phyloP scores from a whole-genome alignment of 2,888 invertebrate genomes.

The Drosophila demipolita region DNA sequence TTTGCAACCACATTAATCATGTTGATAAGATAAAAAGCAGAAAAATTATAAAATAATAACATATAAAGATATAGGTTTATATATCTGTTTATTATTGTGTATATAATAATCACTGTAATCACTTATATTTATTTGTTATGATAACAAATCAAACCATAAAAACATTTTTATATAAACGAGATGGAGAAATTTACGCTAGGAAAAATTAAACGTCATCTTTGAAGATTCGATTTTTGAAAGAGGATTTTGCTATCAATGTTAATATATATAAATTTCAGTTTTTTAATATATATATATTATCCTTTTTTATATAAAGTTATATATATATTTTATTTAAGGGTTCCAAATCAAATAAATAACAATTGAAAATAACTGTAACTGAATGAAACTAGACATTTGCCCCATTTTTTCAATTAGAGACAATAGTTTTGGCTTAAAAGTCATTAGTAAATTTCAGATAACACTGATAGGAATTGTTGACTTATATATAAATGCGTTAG shows the following conservation, averaged over 20 bases:
- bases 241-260: conserved; percentile 86
- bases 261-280: not conserved
- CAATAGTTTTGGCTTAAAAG: conserved; percentile 5
- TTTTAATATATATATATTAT: no score
- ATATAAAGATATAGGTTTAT: not conserved
- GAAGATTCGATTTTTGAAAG: conserved; percentile 80
- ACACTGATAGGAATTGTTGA: conserved; percentile 27
- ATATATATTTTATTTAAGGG: no score
- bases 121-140: not conserved
- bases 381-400: not conserved
- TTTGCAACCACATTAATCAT: not conserved
- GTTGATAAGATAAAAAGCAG: not conserved
- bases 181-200: not conserved
- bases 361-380: conserved; percentile 38
- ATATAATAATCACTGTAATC: not conserved
- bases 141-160: not conserved
- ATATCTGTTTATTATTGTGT: not conserved
- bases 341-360: no score
- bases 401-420: not conserved
- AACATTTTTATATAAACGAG: not conserved
- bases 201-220: not conserved
- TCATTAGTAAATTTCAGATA: conserved; percentile 14
- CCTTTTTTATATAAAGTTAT: no score
- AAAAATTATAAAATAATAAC: not conserved
- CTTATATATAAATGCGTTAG: conserved; percentile 24